These are phyloP conservation scores for Heliocidaris erythrogramma DNA, from an alignment of 35 echinoderm and acorn worm species.

Conservation along the genomic window DNA sequence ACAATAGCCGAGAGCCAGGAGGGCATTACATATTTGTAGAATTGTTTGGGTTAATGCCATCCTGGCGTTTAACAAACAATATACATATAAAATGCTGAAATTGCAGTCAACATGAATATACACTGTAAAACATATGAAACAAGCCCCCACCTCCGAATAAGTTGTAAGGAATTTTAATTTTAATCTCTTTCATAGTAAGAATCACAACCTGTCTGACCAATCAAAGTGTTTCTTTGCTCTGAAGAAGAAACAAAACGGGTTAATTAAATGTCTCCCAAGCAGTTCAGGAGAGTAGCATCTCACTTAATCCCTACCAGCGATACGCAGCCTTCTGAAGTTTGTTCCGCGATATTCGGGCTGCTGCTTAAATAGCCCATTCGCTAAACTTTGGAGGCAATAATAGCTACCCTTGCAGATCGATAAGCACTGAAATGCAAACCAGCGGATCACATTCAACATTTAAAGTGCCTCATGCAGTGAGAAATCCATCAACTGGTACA, in stretches of 20 bases:
- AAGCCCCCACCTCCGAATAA: too few relatives aligned
- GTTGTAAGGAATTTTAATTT: too few relatives aligned
- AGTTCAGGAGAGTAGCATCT: neutral
- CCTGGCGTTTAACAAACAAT: too few relatives aligned
- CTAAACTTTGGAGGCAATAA: slow-evolving; percentile 11
- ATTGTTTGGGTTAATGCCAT: too few relatives aligned
- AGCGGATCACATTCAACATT: neutral
- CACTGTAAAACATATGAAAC: too few relatives aligned
- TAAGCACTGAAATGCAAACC: slow-evolving; percentile 16
- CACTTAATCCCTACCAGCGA: neutral
- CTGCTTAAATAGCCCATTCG: neutral
- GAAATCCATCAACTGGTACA: neutral
- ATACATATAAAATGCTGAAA: too few relatives aligned
- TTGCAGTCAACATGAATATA: too few relatives aligned
- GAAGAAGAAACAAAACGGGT: neutral
- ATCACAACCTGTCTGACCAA: neutral
- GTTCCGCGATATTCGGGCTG: neutral
- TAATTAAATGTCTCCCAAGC: neutral
- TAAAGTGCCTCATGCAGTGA: neutral
- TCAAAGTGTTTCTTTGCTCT: neutral
- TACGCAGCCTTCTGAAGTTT: neutral
- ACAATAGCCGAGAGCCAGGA: too few relatives aligned
- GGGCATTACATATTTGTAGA: too few relatives aligned
- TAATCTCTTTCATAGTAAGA: neutral
- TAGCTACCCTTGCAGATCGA: neutral